Evolutionary conservation across 2,888 invertebrate species (phyloP), one percentile per base, ranked within the genome.

Genomic region (Drosophila macrothrix): DNA sequence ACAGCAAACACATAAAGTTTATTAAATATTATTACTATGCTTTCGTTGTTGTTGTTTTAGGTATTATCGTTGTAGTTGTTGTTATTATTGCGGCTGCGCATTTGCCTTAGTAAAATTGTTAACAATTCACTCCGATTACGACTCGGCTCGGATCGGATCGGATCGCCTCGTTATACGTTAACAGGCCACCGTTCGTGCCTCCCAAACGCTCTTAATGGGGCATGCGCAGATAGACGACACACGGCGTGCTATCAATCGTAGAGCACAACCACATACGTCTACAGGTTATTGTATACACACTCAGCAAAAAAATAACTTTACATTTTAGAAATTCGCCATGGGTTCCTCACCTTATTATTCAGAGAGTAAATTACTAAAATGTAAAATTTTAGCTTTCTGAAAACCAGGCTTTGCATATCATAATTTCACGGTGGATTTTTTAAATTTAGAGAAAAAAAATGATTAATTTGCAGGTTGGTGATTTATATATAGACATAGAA

Each of bases 31-130:
- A 90, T 88, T 86, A 77, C 75, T 72, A 67, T 50, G 67, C 46
- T 50, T 52, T 14, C 69, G 70, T 60, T 67, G 69, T 46, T 59
- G 68, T 72, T 41, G 59, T 54, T 53, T 65, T 46, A 39, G 19
- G 19, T 80, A 90, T 78, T 80, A 88, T 88, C 83, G 74, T 72
- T 74, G 63, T 52, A 67, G 65, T 61, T 69, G 39, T 55, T 70
- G 41, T 46, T 76, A 55, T 65, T 69, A 54, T 67, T 68, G 67
- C 35, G 67, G 78, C 67, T 69, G 72, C 53, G 76, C 83, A 52
- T 60, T 77, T 72, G 74, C 87, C 85, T 91, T 87, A 76, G 87
- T 88, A 82, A 82, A 90, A 88, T 90, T 91, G 91, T 91, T 90
- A 91, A 90, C 90, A 88, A 82, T 82, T 83, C 71, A 73, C 76